Percentiles rank a stretch among this genome's conserved stretches.
phyloP scores from a whole-genome alignment of 2,113 vertebrate genomes.

The Polyodon spathula region DNA sequence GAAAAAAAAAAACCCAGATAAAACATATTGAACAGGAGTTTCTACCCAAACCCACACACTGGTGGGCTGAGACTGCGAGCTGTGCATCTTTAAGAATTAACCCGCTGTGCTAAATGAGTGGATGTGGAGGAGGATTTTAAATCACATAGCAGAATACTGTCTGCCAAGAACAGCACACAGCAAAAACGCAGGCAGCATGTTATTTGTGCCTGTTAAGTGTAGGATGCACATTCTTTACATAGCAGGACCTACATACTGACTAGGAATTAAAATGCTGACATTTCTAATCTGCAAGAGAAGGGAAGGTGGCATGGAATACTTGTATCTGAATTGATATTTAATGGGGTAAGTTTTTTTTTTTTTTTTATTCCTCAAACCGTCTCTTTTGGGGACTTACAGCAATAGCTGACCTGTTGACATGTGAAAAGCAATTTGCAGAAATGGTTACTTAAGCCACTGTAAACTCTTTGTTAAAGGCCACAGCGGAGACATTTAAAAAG shows the following conservation, averaged over 20 bases:
- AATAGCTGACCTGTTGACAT: not conserved
- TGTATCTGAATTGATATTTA: not conserved
- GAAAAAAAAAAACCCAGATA: too few species aligned
- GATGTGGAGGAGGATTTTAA: slow-evolving; percentile 9
- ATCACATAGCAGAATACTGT: not conserved
- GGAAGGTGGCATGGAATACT: not conserved
- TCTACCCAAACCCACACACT: not conserved
- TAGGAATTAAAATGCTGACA: not conserved
- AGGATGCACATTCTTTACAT: slow-evolving; percentile 6
- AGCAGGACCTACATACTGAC: slow-evolving; percentile 3
- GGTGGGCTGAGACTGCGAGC: slow-evolving; percentile 1
- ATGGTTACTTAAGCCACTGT: too few species aligned
- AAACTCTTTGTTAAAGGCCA: too few species aligned
- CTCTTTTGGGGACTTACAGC: too few species aligned
- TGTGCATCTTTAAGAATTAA: slow-evolving; percentile 9
- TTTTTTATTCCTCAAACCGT: not conserved
- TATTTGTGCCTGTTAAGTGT: slow-evolving; percentile 6
- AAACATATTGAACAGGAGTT: not conserved
- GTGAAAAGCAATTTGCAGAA: too few species aligned
- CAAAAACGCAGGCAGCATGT: slow-evolving; percentile 2
- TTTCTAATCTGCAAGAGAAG: not conserved
- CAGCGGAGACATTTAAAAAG: too few species aligned
- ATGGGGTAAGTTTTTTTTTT: not conserved
- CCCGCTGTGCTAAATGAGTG: slow-evolving; percentile 10
- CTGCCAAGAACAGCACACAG: slow-evolving; percentile 1